Conservation (phyloP, 1,140 invertebrate genomes). For the Cherax destructor region DNA sequence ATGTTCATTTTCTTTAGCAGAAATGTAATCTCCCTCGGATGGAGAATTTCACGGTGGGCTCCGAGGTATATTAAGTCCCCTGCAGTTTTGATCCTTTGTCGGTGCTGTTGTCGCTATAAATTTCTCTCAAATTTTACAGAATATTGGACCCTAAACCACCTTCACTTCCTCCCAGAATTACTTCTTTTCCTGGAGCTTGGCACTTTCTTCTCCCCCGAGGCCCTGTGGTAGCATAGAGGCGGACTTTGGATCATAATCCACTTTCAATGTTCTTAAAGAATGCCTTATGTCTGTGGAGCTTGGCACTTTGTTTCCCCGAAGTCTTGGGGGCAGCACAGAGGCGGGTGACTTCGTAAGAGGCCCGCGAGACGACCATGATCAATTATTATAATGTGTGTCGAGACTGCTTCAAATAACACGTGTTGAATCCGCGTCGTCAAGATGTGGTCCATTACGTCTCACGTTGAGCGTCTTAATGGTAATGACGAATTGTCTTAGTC, state of each 20-base stretch:
- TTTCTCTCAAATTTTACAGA: background rate
- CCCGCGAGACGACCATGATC: background rate
- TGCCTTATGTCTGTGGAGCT: background rate
- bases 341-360: background rate
- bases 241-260: background rate
- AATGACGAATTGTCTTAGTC: background rate
- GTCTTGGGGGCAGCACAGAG: background rate
- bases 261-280: background rate
- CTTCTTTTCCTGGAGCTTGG: background rate
- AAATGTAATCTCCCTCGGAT: background rate
- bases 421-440: background rate
- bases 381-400: background rate
- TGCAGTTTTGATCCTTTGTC: background rate
- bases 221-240: too few species aligned
- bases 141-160: background rate
- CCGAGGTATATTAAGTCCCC: background rate
- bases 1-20: background rate
- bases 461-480: background rate
- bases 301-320: background rate
- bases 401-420: background rate
- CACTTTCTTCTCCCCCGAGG: background rate
- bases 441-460: background rate
- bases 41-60: background rate
- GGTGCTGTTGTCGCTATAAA: background rate
- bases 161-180: background rate